Evolutionary conservation across 2,113 vertebrate genomes (phyloP).

Genomic region (Origma solitaria): DNA sequence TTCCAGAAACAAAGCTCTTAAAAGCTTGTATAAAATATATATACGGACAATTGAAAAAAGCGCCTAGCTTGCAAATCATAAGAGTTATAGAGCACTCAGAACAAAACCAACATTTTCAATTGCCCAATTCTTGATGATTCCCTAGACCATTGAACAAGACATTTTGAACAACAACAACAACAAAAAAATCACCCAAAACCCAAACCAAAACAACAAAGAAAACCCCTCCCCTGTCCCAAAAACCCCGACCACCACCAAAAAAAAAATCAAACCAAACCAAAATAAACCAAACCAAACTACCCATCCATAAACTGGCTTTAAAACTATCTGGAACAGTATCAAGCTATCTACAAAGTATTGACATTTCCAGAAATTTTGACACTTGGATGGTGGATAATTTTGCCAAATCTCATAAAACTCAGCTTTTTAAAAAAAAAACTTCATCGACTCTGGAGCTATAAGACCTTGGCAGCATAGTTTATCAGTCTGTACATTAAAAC

Average conservation of each 20-base stretch:
- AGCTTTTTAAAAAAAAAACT: neutral
- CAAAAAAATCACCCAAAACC: neutral
- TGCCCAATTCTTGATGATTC: neutral
- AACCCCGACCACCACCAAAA: too few relatives aligned
- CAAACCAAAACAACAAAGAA: neutral
- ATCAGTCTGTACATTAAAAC: neutral
- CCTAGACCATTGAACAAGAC: neutral
- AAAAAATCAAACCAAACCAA: neutral
- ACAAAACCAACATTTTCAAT: neutral
- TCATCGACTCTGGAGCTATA: neutral
- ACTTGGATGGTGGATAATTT: neutral
- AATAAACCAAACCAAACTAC: neutral
- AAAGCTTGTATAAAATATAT: neutral
- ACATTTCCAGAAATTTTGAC: neutral
- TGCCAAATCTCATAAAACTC: neutral
- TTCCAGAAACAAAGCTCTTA: neutral
- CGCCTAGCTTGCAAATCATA: neutral
- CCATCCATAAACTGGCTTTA: rapidly evolving
- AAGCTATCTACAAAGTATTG: neutral
- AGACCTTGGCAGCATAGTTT: neutral
- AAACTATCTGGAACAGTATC: neutral
- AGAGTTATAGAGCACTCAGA: neutral
- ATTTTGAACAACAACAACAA: neutral
- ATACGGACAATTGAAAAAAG: neutral
- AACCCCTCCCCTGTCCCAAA: too few relatives aligned